Conservation (phyloP, 2,113 vertebrate species). For the Dicrurus megarhynchus region DNA sequence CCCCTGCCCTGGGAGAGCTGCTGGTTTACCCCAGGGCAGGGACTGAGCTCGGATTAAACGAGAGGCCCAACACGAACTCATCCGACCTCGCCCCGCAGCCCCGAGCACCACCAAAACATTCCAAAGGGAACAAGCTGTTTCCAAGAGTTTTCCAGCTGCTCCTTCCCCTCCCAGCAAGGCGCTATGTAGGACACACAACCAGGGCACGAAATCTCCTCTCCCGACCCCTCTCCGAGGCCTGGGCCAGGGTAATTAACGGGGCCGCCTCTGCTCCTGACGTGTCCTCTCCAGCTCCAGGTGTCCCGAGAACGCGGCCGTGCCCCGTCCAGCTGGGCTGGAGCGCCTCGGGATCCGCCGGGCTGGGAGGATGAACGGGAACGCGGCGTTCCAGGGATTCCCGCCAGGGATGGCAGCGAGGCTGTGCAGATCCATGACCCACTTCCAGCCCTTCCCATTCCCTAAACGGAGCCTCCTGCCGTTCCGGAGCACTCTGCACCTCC, state of each 20-base stretch:
- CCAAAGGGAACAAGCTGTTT: background rate
- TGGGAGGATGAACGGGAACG: background rate
- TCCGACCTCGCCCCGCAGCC: background rate
- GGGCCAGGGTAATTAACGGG: background rate
- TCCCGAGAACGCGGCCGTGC: conserved; percentile 7
- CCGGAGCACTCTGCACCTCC: background rate
- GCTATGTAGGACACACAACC: background rate
- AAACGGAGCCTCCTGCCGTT: background rate
- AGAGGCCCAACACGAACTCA: background rate
- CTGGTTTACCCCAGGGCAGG: background rate
- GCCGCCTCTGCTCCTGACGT: background rate
- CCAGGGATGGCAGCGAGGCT: background rate
- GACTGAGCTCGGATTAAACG: background rate
- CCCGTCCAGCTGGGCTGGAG: background rate
- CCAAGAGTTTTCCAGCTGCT: background rate
- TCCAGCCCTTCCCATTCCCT: background rate
- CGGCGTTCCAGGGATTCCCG: background rate
- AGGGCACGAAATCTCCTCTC: conserved; percentile 4
- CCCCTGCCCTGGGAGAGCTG: background rate
- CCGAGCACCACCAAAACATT: background rate
- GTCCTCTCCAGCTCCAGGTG: background rate
- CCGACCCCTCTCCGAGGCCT: background rate
- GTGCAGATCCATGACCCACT: background rate
- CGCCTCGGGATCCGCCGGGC: background rate
- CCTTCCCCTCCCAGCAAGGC: background rate